Percentiles rank a stretch among this genome's conserved stretches.
Conservation (phyloP, 2,888 invertebrate species). For the Dryobotodes eremita region DNA sequence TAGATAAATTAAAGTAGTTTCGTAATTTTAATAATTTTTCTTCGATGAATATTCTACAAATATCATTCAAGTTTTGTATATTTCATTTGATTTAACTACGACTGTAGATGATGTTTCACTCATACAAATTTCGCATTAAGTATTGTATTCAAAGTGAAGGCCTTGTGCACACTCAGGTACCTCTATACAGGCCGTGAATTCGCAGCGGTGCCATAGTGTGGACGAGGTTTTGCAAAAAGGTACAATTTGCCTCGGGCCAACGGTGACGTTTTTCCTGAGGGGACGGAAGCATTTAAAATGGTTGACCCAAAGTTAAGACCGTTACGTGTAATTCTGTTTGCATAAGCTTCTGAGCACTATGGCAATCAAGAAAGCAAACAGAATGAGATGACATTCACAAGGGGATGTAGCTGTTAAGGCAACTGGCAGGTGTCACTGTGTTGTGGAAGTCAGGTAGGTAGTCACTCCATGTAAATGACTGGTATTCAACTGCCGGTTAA, state of each 20-base stretch:
- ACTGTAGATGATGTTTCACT: not conserved
- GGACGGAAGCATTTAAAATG: slow-evolving; percentile 16
- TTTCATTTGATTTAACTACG: not conserved
- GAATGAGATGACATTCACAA: not conserved
- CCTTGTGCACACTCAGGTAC: not conserved
- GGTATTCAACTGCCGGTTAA: not conserved
- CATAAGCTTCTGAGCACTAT: not conserved
- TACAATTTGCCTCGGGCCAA: not conserved
- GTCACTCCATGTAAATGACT: not conserved
- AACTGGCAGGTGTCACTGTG: not conserved
- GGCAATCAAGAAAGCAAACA: slow-evolving; percentile 13
- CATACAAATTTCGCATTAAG: not conserved
- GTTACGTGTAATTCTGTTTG: slow-evolving; percentile 21
- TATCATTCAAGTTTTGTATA: not conserved
- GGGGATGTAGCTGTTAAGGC: not conserved
- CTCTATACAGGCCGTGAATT: not conserved
- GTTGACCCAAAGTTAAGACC: slow-evolving; percentile 11
- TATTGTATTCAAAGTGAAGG: not conserved
- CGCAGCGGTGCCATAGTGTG: not conserved
- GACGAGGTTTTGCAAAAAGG: not conserved
- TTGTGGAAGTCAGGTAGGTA: not conserved
- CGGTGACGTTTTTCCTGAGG: not conserved
- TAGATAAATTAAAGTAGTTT: not conserved
- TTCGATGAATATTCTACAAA: not conserved
- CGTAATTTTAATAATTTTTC: not conserved